Percentiles rank a stretch among this genome's conserved stretches.
Conservation (phyloP, 1,140 invertebrate genomes). For the Drosophila seguyi region DNA sequence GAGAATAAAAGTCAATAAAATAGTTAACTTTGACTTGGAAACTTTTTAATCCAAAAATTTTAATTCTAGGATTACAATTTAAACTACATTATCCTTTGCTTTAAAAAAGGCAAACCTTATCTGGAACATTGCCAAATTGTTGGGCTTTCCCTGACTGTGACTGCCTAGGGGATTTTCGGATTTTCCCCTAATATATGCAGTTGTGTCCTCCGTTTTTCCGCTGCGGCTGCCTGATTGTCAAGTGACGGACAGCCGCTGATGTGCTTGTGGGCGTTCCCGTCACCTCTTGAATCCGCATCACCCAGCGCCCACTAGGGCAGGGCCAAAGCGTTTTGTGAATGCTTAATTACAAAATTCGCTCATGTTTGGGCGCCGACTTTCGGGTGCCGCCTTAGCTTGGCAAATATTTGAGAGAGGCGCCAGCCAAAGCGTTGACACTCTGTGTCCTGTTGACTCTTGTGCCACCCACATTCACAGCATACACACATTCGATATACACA, state of each 20-base stretch:
- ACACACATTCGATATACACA: background rate
- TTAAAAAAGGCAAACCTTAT: background rate
- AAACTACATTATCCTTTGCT: background rate
- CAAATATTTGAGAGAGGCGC: conserved; percentile 47
- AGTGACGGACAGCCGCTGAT: conserved; percentile 47
- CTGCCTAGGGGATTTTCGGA: background rate
- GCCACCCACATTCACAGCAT: conserved; percentile 4
- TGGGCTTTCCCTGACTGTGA: no score
- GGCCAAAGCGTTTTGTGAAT: conserved; percentile 67
- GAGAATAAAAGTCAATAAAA: background rate
- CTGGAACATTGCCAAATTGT: background rate
- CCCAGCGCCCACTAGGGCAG: background rate
- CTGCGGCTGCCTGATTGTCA: conserved; percentile 41
- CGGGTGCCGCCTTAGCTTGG: conserved; percentile 26
- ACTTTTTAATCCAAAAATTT: background rate
- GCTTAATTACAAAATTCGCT: conserved; percentile 72
- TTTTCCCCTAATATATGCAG: conserved; percentile 54
- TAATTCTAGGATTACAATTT: background rate
- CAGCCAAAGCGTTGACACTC: conserved; percentile 38
- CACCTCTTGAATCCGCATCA: background rate
- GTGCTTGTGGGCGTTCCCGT: conserved; percentile 37
- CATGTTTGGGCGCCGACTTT: conserved; percentile 45
- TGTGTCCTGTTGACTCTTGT: conserved; percentile 18
- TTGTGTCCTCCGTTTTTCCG: conserved; percentile 9
- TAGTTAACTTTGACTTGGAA: background rate